Evolutionary conservation across 2,113 vertebrate genomes (phyloP), one percentile per base, ranked within the genome.

Genomic region (Thalassoma bifasciatum): DNA sequence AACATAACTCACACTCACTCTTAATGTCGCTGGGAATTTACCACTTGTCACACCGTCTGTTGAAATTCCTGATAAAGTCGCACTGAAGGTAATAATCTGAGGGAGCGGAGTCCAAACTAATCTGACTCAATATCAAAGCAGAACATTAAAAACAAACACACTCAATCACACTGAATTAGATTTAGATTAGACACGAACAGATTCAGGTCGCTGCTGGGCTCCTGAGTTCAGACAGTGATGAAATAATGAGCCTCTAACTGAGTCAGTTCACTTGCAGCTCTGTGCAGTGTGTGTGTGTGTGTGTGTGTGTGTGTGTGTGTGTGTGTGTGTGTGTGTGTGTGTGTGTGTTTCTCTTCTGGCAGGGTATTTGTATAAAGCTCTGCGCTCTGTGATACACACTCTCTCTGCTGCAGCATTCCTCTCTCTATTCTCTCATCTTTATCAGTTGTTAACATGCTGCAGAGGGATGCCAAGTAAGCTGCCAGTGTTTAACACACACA

Each of bases 401-500:
- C 52, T 11, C 42, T 46, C 57, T 71, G 44, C 54, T 38, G 66
- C 76, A 63, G 62, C 58, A 38, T 54, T 6, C 5, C 26, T 36
- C 11, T 46, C 34, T 85, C 63, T 56, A 64, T 50, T 80, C 79
- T 58, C 59, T 76, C 58, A 36, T 72, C 77, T 87, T 81, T 85
- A 81, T 85, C 87, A 83, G 87, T 60, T 65, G 77, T 62, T 79
- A 77, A 74, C 80, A 83, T 47, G 73, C 72, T 67, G 53, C 75
- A 74, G 75, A 83, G 52, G 52, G 78, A 79, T 62, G 72, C 77
- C 72, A 71, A 86, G 61, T 59, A 58, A 76, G 75, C 78, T 75
- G 66, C 40, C 64, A 49, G 40, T 44, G 44, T 63, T 50, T 14
- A n/a, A 77, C 58, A 63, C 38, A 60, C 23, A 65, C 47, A 62